Base-by-base conservation (phyloP, 2,113 vertebrate genomes). In the Monopterus albus region DNA sequence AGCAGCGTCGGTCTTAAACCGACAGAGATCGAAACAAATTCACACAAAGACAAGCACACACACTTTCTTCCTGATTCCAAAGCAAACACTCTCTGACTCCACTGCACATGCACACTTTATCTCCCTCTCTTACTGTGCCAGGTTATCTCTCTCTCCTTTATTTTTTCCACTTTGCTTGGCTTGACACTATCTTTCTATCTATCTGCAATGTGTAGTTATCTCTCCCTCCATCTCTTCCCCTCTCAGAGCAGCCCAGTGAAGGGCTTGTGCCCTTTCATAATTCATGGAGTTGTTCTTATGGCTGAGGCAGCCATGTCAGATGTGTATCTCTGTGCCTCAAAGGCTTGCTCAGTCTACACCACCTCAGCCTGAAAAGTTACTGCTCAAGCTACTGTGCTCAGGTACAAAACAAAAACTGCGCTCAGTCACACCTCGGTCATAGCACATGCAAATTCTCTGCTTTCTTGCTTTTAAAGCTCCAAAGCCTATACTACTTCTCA, bases 221-320 rank as follows among this genome's bases (percentile, higher is more conserved):
- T 66, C 72, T 46, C 46, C 8, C 39, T 55, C 50, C 57, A 61
- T 72, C 60, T 58, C 60, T 20, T 66, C 53, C 52, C 23, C 70
- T 75, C 60, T 46, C 52, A 13, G 47, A 55, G 72, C 76, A 25
- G 79, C 74, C 59, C 81, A 43, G 73, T 45, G 52, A 82, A 60
- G 65, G 79, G 74, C 85, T 84, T 52, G 64, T 83, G 82, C 62
- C 75, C 72, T 82, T 90, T 86, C 83, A 92, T 92, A 90, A 91
- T 90, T 92, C 87, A 91, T 91, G 81, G 72, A 83, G 80, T 87
- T 89, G 85, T 91, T 89, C 89, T 86, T 78, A 72, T 43, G 87
- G 85, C 85, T 76, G 71, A 75, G 78, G 85, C 78, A 75, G 83
- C 77, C 78, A 75, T 86, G 87, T 87, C 82, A 29, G 77, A 80